Evolutionary conservation across 2,888 invertebrate species (phyloP).

Genomic region (Bunonema sp.): DNA sequence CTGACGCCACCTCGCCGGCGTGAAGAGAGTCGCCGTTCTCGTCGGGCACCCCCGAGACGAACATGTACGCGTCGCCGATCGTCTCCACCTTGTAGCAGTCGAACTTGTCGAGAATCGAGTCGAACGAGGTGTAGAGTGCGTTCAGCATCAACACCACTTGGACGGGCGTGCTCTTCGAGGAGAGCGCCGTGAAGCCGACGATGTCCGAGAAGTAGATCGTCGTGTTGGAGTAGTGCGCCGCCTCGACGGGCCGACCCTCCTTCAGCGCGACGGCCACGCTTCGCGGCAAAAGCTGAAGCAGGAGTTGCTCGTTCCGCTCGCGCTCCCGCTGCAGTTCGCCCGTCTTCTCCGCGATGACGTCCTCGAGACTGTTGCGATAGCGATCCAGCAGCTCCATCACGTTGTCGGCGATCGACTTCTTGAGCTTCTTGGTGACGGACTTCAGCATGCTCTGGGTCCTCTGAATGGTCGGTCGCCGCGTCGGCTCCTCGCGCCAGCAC

Average conservation of each 20-base stretch:
- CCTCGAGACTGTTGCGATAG: conserved; percentile 83
- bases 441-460: conserved; percentile 71
- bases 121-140: conserved; percentile 72
- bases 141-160: conserved; percentile 76
- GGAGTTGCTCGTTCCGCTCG: conserved; percentile 56
- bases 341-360: conserved; percentile 80
- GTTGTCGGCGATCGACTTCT: conserved; percentile 66
- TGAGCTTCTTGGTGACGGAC: conserved; percentile 61
- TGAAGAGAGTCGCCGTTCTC: conserved; percentile 14
- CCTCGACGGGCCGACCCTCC: conserved; percentile 16
- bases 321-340: conserved; percentile 68
- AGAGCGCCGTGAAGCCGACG: conserved; percentile 21
- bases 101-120: conserved; percentile 59
- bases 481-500: conserved; percentile 81
- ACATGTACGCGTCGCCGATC: conserved; percentile 21
- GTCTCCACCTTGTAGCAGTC: conserved; percentile 23
- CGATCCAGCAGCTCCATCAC: conserved; percentile 97
- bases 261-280: conserved; percentile 15
- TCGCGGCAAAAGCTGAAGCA: conserved; percentile 60
- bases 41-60: conserved; percentile 17
- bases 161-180: conserved; percentile 47
- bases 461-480: conserved; percentile 73
- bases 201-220: conserved; percentile 24
- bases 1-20: conserved; percentile 19
- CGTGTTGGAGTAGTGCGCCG: conserved; percentile 15